Evolutionary conservation across 2,797 vertebrate genomes (phyloP).

Genomic region (Hydrophis major): DNA sequence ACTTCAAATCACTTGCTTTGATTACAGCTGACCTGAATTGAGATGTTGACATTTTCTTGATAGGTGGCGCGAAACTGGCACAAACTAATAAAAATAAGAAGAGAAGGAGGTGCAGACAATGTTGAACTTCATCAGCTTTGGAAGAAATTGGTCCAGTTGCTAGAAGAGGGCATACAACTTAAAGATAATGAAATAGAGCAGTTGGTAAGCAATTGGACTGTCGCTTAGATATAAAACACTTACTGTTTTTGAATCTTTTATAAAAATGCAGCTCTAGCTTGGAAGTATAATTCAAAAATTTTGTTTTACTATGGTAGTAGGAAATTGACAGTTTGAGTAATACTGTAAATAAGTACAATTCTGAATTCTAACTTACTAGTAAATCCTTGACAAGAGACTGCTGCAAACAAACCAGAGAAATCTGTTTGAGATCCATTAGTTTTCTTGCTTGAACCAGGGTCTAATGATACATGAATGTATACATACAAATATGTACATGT

Average conservation of each 20-base stretch:
- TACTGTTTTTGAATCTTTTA: neutral
- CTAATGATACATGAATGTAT: neutral
- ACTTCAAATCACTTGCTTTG: neutral
- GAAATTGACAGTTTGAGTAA: neutral
- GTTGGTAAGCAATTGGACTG: slow-evolving; percentile 71
- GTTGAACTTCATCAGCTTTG: slow-evolving; percentile 83
- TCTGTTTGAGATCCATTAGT: neutral
- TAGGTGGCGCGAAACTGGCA: slow-evolving; percentile 85
- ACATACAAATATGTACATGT: neutral
- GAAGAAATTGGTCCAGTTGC: slow-evolving; percentile 81
- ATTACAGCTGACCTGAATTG: neutral
- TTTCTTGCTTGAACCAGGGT: neutral
- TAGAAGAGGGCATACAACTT: slow-evolving; percentile 73
- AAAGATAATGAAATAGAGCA: slow-evolving; percentile 83
- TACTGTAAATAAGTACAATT: neutral
- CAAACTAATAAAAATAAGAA: slow-evolving; percentile 78
- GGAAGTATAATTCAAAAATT: neutral
- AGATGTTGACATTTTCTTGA: slow-evolving; percentile 5
- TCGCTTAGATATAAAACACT: neutral
- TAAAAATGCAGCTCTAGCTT: neutral
- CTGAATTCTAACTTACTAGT: neutral
- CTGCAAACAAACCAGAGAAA: neutral
- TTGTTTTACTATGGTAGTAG: neutral
- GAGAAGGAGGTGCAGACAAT: slow-evolving; percentile 76
- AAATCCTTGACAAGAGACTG: neutral